These are phyloP conservation scores for Synaphobranchus kaupii DNA, from an alignment of 2,797 vertebrate species.

Conservation along the genomic window DNA sequence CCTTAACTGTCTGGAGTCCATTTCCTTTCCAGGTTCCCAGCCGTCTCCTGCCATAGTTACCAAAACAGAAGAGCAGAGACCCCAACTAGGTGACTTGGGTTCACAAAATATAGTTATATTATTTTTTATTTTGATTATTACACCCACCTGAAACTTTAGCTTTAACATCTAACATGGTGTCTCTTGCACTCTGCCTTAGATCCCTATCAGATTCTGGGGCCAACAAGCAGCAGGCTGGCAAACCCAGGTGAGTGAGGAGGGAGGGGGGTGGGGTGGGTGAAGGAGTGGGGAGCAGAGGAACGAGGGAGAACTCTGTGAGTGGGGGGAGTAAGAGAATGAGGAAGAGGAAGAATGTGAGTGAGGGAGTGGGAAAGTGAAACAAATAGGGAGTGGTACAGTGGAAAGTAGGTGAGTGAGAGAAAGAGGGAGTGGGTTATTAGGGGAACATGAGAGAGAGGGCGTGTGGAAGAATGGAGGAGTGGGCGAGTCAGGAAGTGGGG, in stretches of 20 bases:
- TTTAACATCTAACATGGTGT: constrained; percentile 15
- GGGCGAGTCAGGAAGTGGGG: neutral
- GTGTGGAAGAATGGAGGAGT: neutral
- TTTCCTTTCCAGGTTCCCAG: constrained; percentile 73
- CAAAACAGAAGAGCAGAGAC: constrained; percentile 85
- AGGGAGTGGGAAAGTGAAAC: neutral
- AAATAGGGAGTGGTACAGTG: neutral
- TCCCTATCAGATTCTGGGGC: constrained; percentile 87
- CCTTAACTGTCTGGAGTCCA: constrained; percentile 20
- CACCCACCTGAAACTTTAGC: neutral
- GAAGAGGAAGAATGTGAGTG: neutral
- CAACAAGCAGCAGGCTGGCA: constrained; percentile 85
- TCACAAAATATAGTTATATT: neutral
- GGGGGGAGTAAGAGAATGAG: neutral
- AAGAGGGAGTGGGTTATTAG: neutral
- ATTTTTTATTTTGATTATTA: neutral
- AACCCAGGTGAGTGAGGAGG: constrained; percentile 78
- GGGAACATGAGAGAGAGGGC: neutral
- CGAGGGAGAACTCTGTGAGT: neutral
- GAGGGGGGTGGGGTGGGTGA: neutral
- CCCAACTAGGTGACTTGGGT: constrained; percentile 75
- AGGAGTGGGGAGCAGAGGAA: neutral
- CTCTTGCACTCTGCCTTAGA: constrained; percentile 61
- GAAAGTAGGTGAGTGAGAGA: neutral
- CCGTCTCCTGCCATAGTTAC: constrained; percentile 78